Conservation (phyloP, 2,113 vertebrate genomes). For the Morone chrysops region DNA sequence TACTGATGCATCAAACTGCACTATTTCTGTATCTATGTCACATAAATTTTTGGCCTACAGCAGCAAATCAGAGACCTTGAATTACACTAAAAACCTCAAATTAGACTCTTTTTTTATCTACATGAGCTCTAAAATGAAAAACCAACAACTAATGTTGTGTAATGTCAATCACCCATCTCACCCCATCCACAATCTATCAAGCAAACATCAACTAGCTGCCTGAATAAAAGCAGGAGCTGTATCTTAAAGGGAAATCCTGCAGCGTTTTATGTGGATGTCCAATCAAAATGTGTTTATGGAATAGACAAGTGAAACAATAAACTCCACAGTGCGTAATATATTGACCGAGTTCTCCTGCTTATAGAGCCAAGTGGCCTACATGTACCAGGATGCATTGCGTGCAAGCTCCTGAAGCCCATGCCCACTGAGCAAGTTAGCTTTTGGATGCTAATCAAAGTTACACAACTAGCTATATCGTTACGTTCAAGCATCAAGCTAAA, state of each 20-base stretch:
- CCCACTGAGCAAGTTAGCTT: no score
- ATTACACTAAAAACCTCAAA: neutral
- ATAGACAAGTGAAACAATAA: no score
- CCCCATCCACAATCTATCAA: neutral
- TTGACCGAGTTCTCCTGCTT: no score
- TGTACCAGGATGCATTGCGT: no score
- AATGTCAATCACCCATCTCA: neutral
- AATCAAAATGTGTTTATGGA: no score
- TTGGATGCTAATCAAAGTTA: no score
- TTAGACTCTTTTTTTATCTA: neutral
- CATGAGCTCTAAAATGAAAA: neutral
- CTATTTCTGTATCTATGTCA: neutral
- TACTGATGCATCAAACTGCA: neutral
- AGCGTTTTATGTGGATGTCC: no score
- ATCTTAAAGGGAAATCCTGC: neutral
- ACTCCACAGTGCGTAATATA: no score
- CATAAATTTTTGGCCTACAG: neutral
- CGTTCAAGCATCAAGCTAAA: no score
- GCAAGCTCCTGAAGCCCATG: no score
- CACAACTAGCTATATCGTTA: no score
- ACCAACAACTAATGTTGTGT: neutral
- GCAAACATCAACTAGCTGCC: neutral
- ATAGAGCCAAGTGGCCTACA: no score
- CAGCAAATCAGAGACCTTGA: neutral
- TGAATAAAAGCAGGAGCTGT: neutral